These are phyloP conservation scores for Astropecten irregularis DNA, from an alignment of 53 echinoderm and acorn worm genomes.

Conservation along the genomic window DNA sequence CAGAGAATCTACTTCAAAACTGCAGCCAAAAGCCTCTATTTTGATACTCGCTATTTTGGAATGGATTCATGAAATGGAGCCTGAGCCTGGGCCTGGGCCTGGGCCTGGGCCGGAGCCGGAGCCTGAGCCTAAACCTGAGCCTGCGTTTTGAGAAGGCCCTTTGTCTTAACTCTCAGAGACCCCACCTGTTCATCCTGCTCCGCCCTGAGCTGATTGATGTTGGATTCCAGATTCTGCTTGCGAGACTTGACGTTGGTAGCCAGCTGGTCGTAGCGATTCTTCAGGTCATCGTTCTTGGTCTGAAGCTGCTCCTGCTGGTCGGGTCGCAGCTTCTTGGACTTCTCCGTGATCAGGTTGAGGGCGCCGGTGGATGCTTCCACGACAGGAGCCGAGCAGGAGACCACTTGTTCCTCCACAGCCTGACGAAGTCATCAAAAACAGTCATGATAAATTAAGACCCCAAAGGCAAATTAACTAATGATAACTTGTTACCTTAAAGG, in stretches of 20 bases:
- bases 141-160: no score
- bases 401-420: slow-evolving; percentile 89
- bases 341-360: slow-evolving; percentile 85
- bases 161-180: no score
- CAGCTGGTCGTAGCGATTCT: slow-evolving; percentile 79
- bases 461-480: not conserved
- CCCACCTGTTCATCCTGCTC: slow-evolving; percentile 87
- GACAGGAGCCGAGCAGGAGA: slow-evolving; percentile 75
- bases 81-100: no score
- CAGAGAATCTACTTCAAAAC: no score
- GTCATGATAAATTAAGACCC: not conserved
- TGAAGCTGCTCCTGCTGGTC: slow-evolving; percentile 93
- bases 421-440: no score
- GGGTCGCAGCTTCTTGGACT: slow-evolving; percentile 87
- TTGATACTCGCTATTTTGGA: no score
- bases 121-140: no score
- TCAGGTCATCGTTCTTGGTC: slow-evolving; percentile 81
- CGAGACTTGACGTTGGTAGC: slow-evolving; percentile 68
- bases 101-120: no score
- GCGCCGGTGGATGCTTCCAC: slow-evolving; percentile 86
- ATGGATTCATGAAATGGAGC: no score
- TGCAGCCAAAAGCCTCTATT: no score
- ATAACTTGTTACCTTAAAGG: no score
- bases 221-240: slow-evolving; percentile 73
- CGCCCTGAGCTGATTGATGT: slow-evolving; percentile 73